phyloP scores from a whole-genome alignment of 2,113 vertebrate species.

The Sarotherodon lohbergeri region DNA sequence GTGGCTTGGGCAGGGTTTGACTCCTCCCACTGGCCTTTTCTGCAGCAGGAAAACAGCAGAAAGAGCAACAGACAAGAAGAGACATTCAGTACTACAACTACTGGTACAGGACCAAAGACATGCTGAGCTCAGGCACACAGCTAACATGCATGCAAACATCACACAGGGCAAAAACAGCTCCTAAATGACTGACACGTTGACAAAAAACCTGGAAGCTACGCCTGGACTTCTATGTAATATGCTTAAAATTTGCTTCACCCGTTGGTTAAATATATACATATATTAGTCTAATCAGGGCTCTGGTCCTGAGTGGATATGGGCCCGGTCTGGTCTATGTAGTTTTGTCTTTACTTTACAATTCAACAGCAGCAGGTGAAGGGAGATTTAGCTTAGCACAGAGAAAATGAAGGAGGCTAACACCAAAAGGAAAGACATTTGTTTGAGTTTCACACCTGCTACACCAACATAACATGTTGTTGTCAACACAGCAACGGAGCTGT shows the following conservation, averaged over 20 bases:
- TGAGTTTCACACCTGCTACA: not conserved
- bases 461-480: not conserved
- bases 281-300: not conserved
- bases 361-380: not conserved
- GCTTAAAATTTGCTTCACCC: not conserved
- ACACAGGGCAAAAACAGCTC: not conserved
- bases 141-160: slow-evolving; percentile 36
- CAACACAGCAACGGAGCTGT: not conserved
- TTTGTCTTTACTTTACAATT: not conserved
- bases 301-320: not conserved
- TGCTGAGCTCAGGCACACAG: slow-evolving; percentile 32
- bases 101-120: slow-evolving; percentile 41
- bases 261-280: not conserved
- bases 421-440: not conserved
- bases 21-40: slow-evolving; percentile 75
- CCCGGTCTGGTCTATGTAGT: not conserved
- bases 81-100: slow-evolving; percentile 66
- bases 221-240: not conserved
- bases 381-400: not conserved
- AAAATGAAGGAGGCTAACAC: not conserved
- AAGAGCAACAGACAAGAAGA: slow-evolving; percentile 71
- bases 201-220: not conserved
- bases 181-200: not conserved
- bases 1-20: slow-evolving; percentile 71
- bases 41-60: slow-evolving; percentile 68